Base-by-base conservation (phyloP, 2,888 invertebrate species). In the Melieria picta region DNA sequence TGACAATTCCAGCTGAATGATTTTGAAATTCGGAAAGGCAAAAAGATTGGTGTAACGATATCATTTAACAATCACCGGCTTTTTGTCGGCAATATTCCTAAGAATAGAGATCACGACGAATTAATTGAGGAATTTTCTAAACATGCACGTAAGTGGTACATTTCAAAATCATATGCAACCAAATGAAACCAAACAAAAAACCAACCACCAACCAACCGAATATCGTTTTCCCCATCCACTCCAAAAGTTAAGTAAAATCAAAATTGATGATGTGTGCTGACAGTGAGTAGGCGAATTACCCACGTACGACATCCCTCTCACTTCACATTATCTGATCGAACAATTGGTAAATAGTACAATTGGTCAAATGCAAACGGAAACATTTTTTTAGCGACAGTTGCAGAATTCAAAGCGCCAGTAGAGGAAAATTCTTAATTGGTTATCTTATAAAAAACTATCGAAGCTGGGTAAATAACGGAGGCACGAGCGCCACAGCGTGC, bases 41-140 rank as follows among this genome's bases (percentile, higher is more conserved):
- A 97, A 94, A 95, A 95, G 93, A 95, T 98, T 93, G 97, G 97
- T 92, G 97, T 97, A 90, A 97, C 97, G 91, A 94, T 97, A 92
- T 98, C 97, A 91, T 96, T 96, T 94, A 97, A 98, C 93, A 98
- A 98, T 94, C 96, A 96, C 91, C 95, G 97, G 92, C 94, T 98
- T 92, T 98, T 97, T 95, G 97, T 98, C 92, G 98, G 97, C 91
- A 98, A 98, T 96, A 97, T 98, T 93, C 97, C 98, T 92, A 98
- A 98, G 94, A 97, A 95, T 93, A 96, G 97, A 93, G 96, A 96
- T 93, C 95, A 94, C 92, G 97, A 97, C 91, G 97, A 97, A 93
- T 95, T 98, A 91, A 93, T 94, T 92, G 97, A 97, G 93, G 97
- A 98, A 92, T 97, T 98, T 94, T 92, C 95, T 91, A 97, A 96